Evolutionary conservation across 2,797 vertebrate species (phyloP).

Genomic region (Syngnathus acus): DNA sequence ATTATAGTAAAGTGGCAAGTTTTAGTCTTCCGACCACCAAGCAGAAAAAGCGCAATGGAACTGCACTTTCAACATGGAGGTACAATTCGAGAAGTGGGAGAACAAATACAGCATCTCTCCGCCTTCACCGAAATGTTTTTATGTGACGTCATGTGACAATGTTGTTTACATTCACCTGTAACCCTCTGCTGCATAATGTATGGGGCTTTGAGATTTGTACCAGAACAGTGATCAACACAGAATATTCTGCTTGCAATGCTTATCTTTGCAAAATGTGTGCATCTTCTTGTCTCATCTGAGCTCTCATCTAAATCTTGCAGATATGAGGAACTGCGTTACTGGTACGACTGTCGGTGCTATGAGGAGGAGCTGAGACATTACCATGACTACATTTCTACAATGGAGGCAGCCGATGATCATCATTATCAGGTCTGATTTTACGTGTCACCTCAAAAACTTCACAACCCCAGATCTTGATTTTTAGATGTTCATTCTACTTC

Average conservation of each 20-base stretch:
- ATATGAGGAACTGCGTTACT: slow-evolving; percentile 73
- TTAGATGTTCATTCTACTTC: background rate
- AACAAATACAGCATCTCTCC: too few species aligned
- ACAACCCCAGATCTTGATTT: background rate
- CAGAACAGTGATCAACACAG: too few species aligned
- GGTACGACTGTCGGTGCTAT: slow-evolving; percentile 72
- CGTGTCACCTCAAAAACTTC: background rate
- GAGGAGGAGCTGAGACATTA: slow-evolving; percentile 70
- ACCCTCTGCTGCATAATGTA: too few species aligned
- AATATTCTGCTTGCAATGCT: too few species aligned
- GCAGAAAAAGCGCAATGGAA: too few species aligned
- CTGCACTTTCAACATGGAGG: too few species aligned
- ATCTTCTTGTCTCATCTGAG: background rate
- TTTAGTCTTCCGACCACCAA: too few species aligned
- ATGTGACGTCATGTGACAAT: too few species aligned
- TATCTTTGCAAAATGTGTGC: background rate
- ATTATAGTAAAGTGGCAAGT: background rate
- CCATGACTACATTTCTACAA: slow-evolving; percentile 58
- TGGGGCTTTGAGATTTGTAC: too few species aligned
- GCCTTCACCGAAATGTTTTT: too few species aligned
- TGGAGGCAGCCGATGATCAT: slow-evolving; percentile 53
- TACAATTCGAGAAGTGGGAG: too few species aligned
- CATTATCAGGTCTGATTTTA: slow-evolving; percentile 3
- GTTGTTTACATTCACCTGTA: too few species aligned
- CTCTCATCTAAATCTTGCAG: slow-evolving; percentile 29